phyloP scores from a whole-genome alignment of 2,113 vertebrate genomes.

The Myiopsitta monachus region DNA sequence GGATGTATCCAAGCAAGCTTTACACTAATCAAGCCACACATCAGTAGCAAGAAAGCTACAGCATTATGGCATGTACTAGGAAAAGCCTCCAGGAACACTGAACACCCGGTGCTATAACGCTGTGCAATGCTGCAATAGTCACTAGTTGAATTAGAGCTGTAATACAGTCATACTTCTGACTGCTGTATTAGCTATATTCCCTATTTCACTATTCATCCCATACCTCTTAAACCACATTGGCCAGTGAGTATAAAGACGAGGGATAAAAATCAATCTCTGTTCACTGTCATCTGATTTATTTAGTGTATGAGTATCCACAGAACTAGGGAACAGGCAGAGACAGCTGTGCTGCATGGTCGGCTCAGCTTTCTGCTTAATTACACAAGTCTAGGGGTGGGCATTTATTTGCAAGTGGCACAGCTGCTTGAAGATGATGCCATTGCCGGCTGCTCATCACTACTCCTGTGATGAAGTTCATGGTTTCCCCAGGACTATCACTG shows the following conservation, averaged over 20 bases:
- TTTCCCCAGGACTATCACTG: accelerated
- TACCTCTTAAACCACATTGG: not conserved
- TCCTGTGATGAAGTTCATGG: not conserved
- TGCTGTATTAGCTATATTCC: not conserved
- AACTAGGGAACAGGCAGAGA: not conserved
- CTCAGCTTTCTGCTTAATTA: not conserved
- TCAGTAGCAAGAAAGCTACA: not conserved
- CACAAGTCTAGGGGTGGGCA: not conserved
- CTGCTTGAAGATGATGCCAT: not conserved
- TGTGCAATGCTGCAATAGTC: not conserved
- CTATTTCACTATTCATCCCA: not conserved
- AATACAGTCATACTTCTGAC: not conserved
- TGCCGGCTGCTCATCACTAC: not conserved
- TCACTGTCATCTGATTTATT: not conserved
- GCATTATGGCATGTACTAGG: not conserved
- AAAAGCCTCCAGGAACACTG: not conserved
- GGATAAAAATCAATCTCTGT: not conserved
- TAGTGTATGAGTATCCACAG: not conserved
- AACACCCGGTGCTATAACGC: not conserved
- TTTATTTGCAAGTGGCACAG: not conserved
- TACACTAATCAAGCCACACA: not conserved
- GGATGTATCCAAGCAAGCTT: not conserved
- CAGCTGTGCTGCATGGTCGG: not conserved
- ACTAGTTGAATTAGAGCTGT: not conserved
- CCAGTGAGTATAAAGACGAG: not conserved